Evolutionary conservation across 2,113 vertebrate genomes (phyloP), one percentile per base, ranked within the genome.

Genomic region (Upupa epops): DNA sequence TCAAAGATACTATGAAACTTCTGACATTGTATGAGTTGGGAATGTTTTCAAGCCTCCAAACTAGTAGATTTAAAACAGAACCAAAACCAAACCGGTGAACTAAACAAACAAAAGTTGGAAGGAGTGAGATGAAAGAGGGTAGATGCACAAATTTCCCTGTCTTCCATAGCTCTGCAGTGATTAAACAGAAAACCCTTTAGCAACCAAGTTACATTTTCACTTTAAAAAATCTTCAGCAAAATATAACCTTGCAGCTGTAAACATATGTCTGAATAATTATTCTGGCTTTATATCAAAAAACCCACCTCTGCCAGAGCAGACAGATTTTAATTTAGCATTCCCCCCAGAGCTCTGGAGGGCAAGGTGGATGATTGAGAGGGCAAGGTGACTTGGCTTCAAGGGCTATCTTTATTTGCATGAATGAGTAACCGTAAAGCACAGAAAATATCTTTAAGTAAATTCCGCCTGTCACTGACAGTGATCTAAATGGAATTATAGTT

Each of bases 331-430:
- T 98, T 97, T 98, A 97, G 97, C 97, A 97, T 97, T 97, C 97
- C 96, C 96, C 96, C 97, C 97, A 97, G 97, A 97, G 96, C 97
- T 97, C 97, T 97, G 96, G 96, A 97, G 97, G 97, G 97, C 96
- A 97, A 97, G 97, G 96, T 97, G 96, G 97, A 97, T 96, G 96
- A 97, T 97, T 97, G 97, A 96, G 94, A 97, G 97, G 97, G 97
- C 97, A 97, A 97, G 97, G 97, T 97, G 96, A 97, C 96, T 97
- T 96, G 97, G 97, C 97, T 97, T 97, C 96, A 96, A 97, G 97
- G 97, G 97, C 97, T 97, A 95, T 96, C 96, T 97, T 97, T 97
- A 97, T 97, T 98, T 97, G 97, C 97, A 97, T 97, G 97, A 97
- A 98, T 97, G 97, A 97, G 91, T 97, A 97, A 98, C 97, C 83